Conservation (phyloP, 2,888 invertebrate species). For the Clostera curtula region DNA sequence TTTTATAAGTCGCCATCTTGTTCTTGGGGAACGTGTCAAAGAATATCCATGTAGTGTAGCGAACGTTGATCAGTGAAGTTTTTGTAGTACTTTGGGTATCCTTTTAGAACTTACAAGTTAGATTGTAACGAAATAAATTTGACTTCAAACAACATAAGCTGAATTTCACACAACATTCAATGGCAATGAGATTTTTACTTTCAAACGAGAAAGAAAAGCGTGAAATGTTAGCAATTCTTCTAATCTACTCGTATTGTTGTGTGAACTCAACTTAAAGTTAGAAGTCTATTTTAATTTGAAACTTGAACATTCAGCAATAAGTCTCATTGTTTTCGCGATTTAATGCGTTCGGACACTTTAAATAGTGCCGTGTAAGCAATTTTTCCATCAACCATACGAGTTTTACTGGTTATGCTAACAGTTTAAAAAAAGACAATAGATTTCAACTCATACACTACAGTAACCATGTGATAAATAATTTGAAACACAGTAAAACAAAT, state of each 20-base stretch:
- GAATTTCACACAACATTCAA: slow-evolving; percentile 1
- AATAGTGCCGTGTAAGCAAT: too few species aligned
- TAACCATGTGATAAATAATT: too few species aligned
- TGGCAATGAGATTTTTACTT: slow-evolving; percentile 5
- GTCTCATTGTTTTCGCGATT: too few species aligned
- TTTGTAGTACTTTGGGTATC: slow-evolving; percentile 12
- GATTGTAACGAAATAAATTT: slow-evolving; percentile 10
- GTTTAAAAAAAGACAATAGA: too few species aligned
- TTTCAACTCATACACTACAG: too few species aligned
- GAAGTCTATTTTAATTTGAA: slow-evolving; percentile 22
- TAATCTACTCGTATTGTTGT: slow-evolving; percentile 22
- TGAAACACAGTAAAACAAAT: too few species aligned
- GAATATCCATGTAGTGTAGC: slow-evolving; percentile 18
- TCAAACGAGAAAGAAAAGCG: slow-evolving; percentile 12
- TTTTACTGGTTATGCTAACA: too few species aligned
- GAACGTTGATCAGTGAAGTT: slow-evolving; percentile 13
- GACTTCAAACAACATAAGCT: slow-evolving; percentile 20
- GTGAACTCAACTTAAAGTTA: slow-evolving; percentile 27
- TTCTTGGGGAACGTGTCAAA: slow-evolving; percentile 17
- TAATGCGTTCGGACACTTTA: too few species aligned
- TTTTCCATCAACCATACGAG: too few species aligned
- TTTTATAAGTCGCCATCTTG: slow-evolving; percentile 37
- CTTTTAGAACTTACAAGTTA: slow-evolving; percentile 8
- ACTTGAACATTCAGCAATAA: too few species aligned
- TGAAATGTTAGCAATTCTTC: slow-evolving; percentile 15